Conservation (phyloP, 2,797 vertebrate genomes). For the Hippocampus kuda region DNA sequence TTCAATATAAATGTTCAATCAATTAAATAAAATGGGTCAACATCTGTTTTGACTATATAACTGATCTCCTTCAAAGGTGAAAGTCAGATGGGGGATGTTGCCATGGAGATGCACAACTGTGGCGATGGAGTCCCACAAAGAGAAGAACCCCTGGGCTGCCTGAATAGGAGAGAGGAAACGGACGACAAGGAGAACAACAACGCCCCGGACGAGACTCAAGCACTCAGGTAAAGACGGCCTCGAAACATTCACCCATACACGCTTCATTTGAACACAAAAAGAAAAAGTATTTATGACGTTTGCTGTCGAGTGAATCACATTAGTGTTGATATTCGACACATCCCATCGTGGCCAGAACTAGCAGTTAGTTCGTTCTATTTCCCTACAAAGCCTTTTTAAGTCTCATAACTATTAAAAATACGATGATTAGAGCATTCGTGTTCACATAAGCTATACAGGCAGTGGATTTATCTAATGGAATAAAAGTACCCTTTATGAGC, state of each 20-base stretch:
- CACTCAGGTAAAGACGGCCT: slow-evolving; percentile 63
- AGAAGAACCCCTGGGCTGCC: slow-evolving; percentile 36
- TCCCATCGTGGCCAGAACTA: neutral
- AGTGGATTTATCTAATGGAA: neutral
- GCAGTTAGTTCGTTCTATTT: neutral
- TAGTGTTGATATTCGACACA: neutral
- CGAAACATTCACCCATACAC: neutral
- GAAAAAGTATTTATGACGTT: neutral
- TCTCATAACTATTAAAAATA: neutral
- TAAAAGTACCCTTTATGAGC: neutral
- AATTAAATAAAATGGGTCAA: neutral
- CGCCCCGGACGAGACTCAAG: slow-evolving; percentile 53
- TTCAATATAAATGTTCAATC: neutral
- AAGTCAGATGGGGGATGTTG: slow-evolving; percentile 24
- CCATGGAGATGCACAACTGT: slow-evolving; percentile 28
- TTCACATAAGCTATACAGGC: neutral
- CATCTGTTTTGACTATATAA: too few relatives aligned
- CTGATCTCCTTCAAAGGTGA: slow-evolving; percentile 4
- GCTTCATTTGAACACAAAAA: neutral
- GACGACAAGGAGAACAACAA: slow-evolving; percentile 64
- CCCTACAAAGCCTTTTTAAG: neutral
- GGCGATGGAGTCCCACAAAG: slow-evolving; percentile 24
- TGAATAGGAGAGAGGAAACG: slow-evolving; percentile 61
- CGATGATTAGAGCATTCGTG: neutral
- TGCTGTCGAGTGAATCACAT: neutral